Evolutionary conservation across 2,113 vertebrate species (phyloP).

Genomic region (Cygnus buccinator): DNA sequence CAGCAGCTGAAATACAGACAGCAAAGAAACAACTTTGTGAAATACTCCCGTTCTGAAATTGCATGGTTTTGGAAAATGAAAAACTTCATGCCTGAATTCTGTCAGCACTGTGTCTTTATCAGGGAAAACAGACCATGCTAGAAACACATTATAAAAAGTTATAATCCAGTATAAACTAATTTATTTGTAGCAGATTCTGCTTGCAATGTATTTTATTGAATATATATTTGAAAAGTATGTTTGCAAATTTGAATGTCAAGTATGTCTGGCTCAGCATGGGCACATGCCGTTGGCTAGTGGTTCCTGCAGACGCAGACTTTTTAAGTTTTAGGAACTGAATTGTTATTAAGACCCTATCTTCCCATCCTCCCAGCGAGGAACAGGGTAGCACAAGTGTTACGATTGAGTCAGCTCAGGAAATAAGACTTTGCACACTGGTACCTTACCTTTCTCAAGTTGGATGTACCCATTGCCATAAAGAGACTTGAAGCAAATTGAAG

Average conservation of each 20-base stretch:
- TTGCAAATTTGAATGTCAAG: not conserved
- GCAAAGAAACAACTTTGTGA: not conserved
- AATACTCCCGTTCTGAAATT: not conserved
- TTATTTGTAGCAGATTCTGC: not conserved
- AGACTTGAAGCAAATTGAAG: not conserved
- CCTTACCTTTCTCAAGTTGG: not conserved
- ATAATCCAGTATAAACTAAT: not conserved
- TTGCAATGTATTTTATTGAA: not conserved
- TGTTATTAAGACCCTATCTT: not conserved
- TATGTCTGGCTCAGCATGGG: not conserved
- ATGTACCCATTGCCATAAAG: accelerated
- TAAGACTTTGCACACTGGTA: not conserved
- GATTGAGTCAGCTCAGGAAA: not conserved
- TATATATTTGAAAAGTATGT: not conserved
- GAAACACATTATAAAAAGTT: not conserved
- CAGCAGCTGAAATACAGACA: accelerated
- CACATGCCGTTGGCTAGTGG: not conserved
- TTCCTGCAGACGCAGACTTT: not conserved
- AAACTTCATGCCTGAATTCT: not conserved
- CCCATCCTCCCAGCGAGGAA: not conserved
- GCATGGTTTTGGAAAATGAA: not conserved
- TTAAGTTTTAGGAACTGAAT: not conserved
- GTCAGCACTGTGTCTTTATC: accelerated
- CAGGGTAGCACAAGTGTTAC: not conserved
- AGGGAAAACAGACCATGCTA: not conserved